phyloP scores from a whole-genome alignment of 2,113 vertebrate species.

The Myotis yumanensis region DNA sequence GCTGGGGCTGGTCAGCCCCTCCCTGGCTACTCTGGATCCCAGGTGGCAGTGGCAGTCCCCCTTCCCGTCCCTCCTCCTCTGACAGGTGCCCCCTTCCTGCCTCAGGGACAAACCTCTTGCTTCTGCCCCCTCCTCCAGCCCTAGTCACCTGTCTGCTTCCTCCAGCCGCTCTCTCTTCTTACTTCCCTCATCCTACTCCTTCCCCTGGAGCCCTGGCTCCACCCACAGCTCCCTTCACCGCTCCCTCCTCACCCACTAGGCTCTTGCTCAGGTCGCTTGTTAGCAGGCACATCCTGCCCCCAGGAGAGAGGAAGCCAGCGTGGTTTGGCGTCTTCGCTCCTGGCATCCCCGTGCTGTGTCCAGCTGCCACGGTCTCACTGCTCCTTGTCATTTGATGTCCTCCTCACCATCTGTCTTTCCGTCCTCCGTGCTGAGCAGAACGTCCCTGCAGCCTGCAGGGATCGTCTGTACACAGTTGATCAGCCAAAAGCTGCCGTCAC shows the following conservation, averaged over 20 bases:
- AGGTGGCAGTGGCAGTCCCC: neutral
- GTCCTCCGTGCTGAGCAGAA: neutral
- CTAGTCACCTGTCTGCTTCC: neutral
- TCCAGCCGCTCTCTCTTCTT: neutral
- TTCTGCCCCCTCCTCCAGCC: no score
- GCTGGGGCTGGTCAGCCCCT: neutral
- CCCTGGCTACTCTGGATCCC: neutral
- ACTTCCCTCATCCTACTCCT: neutral
- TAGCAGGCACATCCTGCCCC: neutral
- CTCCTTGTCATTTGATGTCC: neutral
- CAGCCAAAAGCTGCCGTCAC: neutral
- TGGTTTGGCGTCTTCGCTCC: neutral
- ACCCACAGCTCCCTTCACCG: accelerated
- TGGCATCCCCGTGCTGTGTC: neutral
- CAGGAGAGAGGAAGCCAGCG: accelerated
- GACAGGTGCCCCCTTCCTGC: neutral
- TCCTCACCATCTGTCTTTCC: neutral
- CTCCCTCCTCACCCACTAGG: neutral
- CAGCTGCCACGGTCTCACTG: neutral
- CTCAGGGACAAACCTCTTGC: neutral
- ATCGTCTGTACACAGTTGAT: neutral
- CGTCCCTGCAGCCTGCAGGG: neutral
- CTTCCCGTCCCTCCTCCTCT: neutral
- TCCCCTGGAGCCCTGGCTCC: no score
- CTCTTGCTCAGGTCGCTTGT: no score